Conservation (phyloP, 2,113 vertebrate species). For the Hyperoodon ampullatus region DNA sequence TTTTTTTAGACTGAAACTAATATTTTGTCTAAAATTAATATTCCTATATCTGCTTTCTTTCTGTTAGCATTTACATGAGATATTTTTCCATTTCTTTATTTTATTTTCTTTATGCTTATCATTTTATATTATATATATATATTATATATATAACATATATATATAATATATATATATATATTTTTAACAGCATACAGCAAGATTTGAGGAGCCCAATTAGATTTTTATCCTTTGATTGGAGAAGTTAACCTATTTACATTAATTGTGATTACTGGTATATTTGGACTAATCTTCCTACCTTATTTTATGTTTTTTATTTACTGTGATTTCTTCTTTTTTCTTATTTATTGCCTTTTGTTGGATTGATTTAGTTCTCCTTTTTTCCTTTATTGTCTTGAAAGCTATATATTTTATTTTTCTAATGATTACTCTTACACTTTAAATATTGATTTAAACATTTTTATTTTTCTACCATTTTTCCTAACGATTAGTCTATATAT, state of each 20-base stretch:
- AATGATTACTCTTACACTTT: neutral
- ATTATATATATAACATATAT: neutral
- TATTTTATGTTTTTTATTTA: slow-evolving; percentile 28
- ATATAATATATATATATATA: neutral
- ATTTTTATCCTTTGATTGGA: neutral
- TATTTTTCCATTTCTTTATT: slow-evolving; percentile 41
- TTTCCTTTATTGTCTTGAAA: neutral
- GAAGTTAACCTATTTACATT: slow-evolving; percentile 37
- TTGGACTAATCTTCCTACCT: neutral
- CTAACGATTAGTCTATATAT: neutral
- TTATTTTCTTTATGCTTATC: neutral
- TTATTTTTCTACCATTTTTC: neutral
- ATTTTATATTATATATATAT: neutral
- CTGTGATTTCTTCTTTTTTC: slow-evolving; percentile 2
- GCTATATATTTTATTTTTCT: neutral
- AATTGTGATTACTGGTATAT: neutral
- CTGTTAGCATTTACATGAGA: neutral
- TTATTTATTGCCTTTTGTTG: neutral
- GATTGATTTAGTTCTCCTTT: neutral
- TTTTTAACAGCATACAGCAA: neutral
- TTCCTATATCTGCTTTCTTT: neutral
- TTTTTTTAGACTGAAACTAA: neutral
- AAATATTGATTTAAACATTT: neutral
- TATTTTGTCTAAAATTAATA: slow-evolving; percentile 33
- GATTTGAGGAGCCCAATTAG: neutral